Evolutionary conservation across 2,113 vertebrate genomes (phyloP).

Genomic region (Limanda limanda): DNA sequence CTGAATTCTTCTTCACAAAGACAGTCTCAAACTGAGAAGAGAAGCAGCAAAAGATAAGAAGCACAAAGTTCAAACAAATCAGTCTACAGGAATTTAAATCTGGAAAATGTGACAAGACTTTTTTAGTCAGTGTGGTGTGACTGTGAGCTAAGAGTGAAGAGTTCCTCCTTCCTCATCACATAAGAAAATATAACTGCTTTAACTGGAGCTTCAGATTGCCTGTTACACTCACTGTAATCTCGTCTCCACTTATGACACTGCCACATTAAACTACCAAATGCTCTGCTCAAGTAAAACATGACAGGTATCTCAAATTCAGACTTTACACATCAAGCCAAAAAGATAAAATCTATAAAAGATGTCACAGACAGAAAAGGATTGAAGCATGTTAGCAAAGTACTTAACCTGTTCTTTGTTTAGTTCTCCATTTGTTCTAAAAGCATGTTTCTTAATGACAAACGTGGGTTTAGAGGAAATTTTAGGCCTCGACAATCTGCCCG

Average conservation of each 20-base stretch:
- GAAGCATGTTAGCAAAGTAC: too few species aligned
- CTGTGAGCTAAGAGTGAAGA: slow-evolving; percentile 15
- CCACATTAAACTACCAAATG: slow-evolving; percentile 27
- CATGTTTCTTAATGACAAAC: too few species aligned
- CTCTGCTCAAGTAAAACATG: not conserved
- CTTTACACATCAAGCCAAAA: slow-evolving; percentile 2
- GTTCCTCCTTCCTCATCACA: slow-evolving; percentile 20
- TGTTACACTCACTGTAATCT: slow-evolving; percentile 21
- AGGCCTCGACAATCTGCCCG: too few species aligned
- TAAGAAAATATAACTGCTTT: slow-evolving; percentile 42
- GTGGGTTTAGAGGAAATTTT: too few species aligned
- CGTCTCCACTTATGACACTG: slow-evolving; percentile 43
- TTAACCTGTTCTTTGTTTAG: too few species aligned
- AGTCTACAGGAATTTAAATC: slow-evolving; percentile 20
- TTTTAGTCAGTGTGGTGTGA: not conserved
- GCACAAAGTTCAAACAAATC: slow-evolving; percentile 7
- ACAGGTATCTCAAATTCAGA: not conserved
- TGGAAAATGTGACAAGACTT: slow-evolving; percentile 51
- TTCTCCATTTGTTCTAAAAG: too few species aligned
- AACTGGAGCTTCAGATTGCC: slow-evolving; percentile 25
- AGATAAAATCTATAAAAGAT: not conserved
- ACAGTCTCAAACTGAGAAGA: slow-evolving; percentile 18
- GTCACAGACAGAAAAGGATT: too few species aligned
- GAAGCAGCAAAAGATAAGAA: slow-evolving; percentile 21
- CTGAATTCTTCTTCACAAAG: slow-evolving; percentile 7